Evolutionary conservation across 2,113 vertebrate species (phyloP), one percentile per base, ranked within the genome.

Genomic region (Larimichthys crocea): DNA sequence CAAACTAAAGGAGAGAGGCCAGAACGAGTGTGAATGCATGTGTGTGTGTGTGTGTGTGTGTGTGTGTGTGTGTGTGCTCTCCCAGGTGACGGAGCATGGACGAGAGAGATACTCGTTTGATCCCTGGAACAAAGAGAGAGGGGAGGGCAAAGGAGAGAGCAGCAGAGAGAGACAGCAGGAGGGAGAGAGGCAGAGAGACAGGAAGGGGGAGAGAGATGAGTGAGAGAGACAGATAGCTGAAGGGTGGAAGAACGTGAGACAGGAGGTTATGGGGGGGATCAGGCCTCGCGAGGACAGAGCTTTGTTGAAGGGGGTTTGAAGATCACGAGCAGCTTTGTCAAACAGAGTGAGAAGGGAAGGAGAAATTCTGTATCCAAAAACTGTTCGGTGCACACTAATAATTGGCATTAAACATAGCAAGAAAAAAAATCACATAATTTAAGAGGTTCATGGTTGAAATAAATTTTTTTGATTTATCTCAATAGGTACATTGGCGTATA

Each of bases 281-380:
- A 90, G 77, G 86, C 86, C 91, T 91, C 87, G 67, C 1, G 84
- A 92, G 91, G 85, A 73, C 80, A 74, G 77, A 88, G 92, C 89
- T 90, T 89, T 91, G 87, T 88, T 92, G 90, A 93, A 92, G 86
- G 88, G 81, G 85, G 89, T 92, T 90, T 91, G 92, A 93, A 93
- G 89, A 93, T 92, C 90, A 92, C 60, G 69, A 86, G 87, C 82
- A 79, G 91, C 92, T 94, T 92, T 89, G 88, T 91, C 81, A 76
- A 87, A 86, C 81, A 78, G 57, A 89, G 74, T 70, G 76, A 81
- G 63, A 59, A 49, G 46, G 73, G 56, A 66, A 67, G 40, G 68
- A 87, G 70, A 79, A 80, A 84, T 57, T 26, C 65, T 76, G 70
- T 71, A 82, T 82, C 88, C 84, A 59, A 82, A 91, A 71, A 82